These are phyloP conservation scores for Latrodectus elegans DNA, from an alignment of 2,888 invertebrate species.

Conservation along the genomic window DNA sequence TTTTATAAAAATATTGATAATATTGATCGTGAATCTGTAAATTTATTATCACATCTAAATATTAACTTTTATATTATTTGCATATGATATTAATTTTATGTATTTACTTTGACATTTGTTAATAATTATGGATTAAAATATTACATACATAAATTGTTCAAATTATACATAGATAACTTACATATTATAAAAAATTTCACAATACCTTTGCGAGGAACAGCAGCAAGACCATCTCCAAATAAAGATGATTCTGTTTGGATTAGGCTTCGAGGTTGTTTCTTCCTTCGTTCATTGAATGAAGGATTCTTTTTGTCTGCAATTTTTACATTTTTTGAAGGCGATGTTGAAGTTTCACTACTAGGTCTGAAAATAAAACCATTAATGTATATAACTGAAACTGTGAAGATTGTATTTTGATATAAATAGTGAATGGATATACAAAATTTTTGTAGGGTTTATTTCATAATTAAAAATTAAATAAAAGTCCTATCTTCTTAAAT, in stretches of 20 bases:
- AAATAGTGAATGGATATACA: background rate
- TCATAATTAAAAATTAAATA: too few species aligned
- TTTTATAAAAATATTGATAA: too few species aligned
- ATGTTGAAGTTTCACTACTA: background rate
- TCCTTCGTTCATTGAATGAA: background rate
- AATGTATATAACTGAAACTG: background rate
- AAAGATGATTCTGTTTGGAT: conserved; percentile 53
- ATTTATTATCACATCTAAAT: background rate
- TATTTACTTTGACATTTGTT: background rate
- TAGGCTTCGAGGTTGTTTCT: background rate
- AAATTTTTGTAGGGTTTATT: too few species aligned
- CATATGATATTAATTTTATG: background rate
- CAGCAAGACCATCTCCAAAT: conserved; percentile 40
- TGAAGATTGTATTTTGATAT: background rate
- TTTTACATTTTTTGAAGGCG: background rate
- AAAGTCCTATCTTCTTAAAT: too few species aligned
- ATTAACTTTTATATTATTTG: background rate
- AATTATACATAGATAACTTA: background rate
- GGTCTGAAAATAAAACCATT: background rate
- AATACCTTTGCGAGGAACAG: conserved; percentile 21
- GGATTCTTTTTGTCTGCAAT: background rate
- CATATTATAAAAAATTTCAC: background rate
- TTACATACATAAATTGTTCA: too few species aligned
- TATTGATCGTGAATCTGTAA: too few species aligned
- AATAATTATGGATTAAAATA: background rate